Conservation (phyloP, 2,888 invertebrate species). For the Chrysomela aeneicollis region DNA sequence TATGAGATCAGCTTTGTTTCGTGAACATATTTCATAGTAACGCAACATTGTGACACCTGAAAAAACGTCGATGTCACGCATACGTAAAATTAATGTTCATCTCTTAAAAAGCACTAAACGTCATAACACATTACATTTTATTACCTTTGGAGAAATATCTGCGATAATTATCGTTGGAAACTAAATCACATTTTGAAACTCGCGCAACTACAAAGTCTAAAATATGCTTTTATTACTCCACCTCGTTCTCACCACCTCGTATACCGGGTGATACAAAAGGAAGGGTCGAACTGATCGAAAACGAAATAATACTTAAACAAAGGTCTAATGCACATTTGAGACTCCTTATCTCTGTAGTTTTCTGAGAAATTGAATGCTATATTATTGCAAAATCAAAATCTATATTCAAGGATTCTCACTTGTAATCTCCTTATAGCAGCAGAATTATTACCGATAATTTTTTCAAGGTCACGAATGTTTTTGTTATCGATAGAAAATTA, state of each 20-base stretch:
- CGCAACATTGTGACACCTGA: slow-evolving; percentile 10
- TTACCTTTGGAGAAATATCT: slow-evolving; percentile 37
- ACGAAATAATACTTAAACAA: too few relatives aligned
- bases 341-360: too few relatives aligned
- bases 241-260: neutral
- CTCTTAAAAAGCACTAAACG: slow-evolving; percentile 41
- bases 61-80: slow-evolving; percentile 5
- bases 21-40: slow-evolving; percentile 17
- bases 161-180: slow-evolving; percentile 24
- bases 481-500: too few relatives aligned
- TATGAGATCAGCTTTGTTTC: slow-evolving; percentile 7
- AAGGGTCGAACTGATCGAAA: neutral
- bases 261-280: neutral
- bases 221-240: neutral
- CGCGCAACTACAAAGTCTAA: neutral
- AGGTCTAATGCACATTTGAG: too few relatives aligned
- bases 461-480: too few relatives aligned
- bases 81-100: slow-evolving; percentile 23
- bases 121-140: slow-evolving; percentile 43
- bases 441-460: too few relatives aligned
- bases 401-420: too few relatives aligned
- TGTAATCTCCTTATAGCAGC: too few relatives aligned
- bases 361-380: too few relatives aligned
- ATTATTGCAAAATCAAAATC: too few relatives aligned
- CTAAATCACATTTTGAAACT: slow-evolving; percentile 28